These are phyloP conservation scores for Leucosticte australis DNA, from an alignment of 2,113 vertebrate species.

Conservation along the genomic window DNA sequence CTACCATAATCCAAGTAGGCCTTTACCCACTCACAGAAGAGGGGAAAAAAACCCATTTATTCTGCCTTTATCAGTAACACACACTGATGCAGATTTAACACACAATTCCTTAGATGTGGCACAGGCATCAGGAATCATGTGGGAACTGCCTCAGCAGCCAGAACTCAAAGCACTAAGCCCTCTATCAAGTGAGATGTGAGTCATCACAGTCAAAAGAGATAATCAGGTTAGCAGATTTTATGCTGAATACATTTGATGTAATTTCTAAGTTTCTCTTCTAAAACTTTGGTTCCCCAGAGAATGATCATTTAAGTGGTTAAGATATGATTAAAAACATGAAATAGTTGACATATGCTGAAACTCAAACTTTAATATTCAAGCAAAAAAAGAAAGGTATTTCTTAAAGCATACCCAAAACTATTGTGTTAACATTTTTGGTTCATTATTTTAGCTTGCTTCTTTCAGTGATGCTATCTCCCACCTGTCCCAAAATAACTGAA, in stretches of 20 bases:
- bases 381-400: not conserved
- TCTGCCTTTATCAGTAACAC: not conserved
- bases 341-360: not conserved
- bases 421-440: not conserved
- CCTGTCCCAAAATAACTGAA: not conserved
- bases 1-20: not conserved
- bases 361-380: not conserved
- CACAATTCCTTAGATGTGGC: not conserved
- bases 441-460: not conserved
- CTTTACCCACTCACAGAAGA: not conserved
- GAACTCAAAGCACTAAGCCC: not conserved
- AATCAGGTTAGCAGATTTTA: conserved; percentile 47
- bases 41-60: not conserved
- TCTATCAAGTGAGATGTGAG: not conserved
- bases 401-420: not conserved
- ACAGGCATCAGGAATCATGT: not conserved
- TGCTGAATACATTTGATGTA: conserved; percentile 30
- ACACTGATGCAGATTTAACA: not conserved
- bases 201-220: conserved; percentile 29
- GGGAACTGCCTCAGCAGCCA: not conserved
- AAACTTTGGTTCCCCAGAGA: conserved; percentile 23
- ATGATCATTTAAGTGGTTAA: not conserved
- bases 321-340: conserved; percentile 18
- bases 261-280: conserved; percentile 48
- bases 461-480: not conserved